phyloP scores from a whole-genome alignment of 2,113 vertebrate species.

The Oryzias celebensis region DNA sequence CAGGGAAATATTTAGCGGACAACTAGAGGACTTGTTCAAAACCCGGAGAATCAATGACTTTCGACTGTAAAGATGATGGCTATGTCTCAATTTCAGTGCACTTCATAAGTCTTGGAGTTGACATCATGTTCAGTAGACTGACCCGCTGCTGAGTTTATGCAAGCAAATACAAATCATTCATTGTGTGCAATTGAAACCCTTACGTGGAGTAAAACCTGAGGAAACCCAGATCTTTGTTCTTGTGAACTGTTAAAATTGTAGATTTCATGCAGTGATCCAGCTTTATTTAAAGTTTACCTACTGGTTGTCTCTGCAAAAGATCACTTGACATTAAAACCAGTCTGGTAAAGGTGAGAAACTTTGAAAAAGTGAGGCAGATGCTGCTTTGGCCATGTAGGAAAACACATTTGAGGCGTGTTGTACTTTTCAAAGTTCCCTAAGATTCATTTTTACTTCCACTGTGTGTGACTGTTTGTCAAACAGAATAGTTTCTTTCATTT shows the following conservation, averaged over 20 bases:
- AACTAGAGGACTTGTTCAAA: constrained; percentile 78
- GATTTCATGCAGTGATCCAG: constrained; percentile 61
- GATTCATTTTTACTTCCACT: constrained; percentile 15
- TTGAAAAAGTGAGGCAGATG: too few species aligned
- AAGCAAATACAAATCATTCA: constrained; percentile 55
- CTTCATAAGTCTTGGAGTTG: constrained; percentile 27
- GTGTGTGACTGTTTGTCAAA: constrained; percentile 17
- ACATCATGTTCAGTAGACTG: constrained; percentile 39
- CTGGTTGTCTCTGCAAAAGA: constrained; percentile 52
- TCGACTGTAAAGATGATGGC: constrained; percentile 67
- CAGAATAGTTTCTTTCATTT: constrained; percentile 19
- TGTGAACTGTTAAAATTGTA: constrained; percentile 42
- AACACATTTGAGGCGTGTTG: constrained; percentile 1
- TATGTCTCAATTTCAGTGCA: constrained; percentile 45
- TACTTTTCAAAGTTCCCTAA: constrained; percentile 50
- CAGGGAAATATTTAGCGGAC: constrained; percentile 98
- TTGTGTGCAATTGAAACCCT: constrained; percentile 51
- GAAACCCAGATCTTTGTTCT: constrained; percentile 43
- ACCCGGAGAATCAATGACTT: constrained; percentile 49
- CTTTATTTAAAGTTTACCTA: constrained; percentile 54
- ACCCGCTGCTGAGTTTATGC: constrained; percentile 67
- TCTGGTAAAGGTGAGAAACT: constrained; percentile 29
- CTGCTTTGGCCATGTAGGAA: too few species aligned
- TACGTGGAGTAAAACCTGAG: constrained; percentile 39
- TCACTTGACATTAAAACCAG: constrained; percentile 48